Percentiles rank a stretch among this genome's conserved stretches.
phyloP scores from a whole-genome alignment of 2,113 vertebrate genomes.

The Anarhynchus alexandrinus region DNA sequence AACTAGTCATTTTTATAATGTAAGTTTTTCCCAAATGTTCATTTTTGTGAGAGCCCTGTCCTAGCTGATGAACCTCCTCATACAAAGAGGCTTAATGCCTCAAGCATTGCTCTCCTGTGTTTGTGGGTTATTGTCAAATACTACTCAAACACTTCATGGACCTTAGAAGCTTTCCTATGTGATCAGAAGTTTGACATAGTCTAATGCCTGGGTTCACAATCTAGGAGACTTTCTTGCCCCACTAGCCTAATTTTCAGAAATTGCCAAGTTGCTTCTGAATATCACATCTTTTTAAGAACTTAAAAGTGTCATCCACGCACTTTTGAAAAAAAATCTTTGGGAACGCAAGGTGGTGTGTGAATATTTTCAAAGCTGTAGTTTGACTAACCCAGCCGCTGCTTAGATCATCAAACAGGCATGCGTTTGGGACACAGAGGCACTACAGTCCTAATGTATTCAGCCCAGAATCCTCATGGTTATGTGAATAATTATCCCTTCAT shows the following conservation, averaged over 20 bases:
- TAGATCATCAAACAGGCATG: constrained; percentile 47
- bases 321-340: background rate
- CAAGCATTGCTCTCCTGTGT: background rate
- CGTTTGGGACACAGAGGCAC: constrained; percentile 14
- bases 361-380: background rate
- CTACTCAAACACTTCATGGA: background rate
- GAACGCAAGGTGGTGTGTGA: background rate
- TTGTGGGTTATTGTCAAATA: background rate
- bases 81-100: background rate
- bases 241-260: background rate
- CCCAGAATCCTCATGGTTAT: constrained; percentile 40
- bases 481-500: constrained; percentile 64
- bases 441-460: background rate
- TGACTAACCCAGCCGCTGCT: background rate
- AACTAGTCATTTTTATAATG: background rate
- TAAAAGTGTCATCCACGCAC: background rate
- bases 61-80: background rate
- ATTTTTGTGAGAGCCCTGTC: background rate
- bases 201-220: background rate
- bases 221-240: background rate
- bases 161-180: background rate
- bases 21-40: background rate
- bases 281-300: background rate
- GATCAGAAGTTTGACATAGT: background rate
- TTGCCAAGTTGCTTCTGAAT: background rate